Evolutionary conservation across 2,888 invertebrate species (phyloP).

Genomic region (Bruchidius siliquastri): DNA sequence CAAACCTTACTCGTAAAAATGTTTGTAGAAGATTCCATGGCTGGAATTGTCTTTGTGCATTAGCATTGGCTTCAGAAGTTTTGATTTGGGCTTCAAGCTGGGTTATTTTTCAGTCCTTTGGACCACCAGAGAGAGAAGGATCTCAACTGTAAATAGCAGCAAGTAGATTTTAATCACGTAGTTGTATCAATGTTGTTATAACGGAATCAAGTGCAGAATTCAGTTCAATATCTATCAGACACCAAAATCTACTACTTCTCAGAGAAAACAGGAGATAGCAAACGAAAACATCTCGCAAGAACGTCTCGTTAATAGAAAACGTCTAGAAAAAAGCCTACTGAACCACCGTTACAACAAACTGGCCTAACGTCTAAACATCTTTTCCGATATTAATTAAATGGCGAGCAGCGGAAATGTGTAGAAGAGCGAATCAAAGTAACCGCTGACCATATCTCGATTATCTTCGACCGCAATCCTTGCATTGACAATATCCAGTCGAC

Average conservation of each 20-base stretch:
- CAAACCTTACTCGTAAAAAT: no score
- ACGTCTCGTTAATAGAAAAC: not conserved
- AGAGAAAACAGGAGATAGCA: not conserved
- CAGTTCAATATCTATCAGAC: not conserved
- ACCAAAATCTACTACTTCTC: not conserved
- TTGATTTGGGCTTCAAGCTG: no score
- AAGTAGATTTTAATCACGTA: no score
- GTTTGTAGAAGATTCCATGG: no score
- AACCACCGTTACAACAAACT: not conserved
- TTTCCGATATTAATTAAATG: not conserved
- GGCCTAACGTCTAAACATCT: not conserved
- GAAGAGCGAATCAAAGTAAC: conserved; percentile 14
- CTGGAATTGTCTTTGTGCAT: no score
- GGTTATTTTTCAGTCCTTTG: no score
- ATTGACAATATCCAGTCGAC: conserved; percentile 22
- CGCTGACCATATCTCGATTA: conserved; percentile 16
- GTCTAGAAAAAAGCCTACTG: not conserved
- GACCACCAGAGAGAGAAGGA: no score
- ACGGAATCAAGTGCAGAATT: not conserved
- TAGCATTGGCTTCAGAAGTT: no score
- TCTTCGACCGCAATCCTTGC: conserved; percentile 18
- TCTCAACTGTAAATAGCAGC: no score
- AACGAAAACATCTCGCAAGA: not conserved
- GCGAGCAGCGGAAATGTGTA: not conserved
- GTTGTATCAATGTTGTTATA: no score